Conservation (phyloP, 2,113 vertebrate genomes). For the Phyllostomus discolor region DNA sequence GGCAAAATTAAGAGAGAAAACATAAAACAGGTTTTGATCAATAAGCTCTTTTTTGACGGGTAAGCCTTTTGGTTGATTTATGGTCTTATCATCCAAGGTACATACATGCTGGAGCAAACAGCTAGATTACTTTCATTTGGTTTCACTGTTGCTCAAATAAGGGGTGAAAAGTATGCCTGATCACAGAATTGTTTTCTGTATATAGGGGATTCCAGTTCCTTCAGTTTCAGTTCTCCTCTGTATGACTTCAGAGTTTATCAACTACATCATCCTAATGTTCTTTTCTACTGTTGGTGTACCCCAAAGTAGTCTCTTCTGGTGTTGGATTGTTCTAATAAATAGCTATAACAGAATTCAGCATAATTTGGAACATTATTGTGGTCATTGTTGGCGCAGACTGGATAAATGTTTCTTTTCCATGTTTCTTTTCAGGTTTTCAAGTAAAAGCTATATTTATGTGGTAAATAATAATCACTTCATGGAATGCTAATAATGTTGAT, state of each 20-base stretch:
- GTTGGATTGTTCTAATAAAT: not conserved
- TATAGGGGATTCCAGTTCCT: not conserved
- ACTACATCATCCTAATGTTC: not conserved
- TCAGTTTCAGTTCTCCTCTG: not conserved
- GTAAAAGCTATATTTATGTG: not conserved
- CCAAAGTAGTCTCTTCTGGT: not conserved
- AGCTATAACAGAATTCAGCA: not conserved
- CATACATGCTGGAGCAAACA: not conserved
- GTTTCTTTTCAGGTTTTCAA: slow-evolving; percentile 14
- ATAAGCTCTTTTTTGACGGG: not conserved
- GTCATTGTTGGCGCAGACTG: not conserved
- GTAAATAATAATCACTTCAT: not conserved
- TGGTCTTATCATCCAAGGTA: not conserved
- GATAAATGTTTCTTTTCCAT: not conserved
- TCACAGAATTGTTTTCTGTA: not conserved
- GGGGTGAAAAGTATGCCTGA: not conserved
- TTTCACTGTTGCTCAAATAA: not conserved
- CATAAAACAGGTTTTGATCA: not conserved
- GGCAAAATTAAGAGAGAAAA: not conserved
- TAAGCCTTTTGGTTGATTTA: not conserved
- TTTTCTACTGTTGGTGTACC: not conserved
- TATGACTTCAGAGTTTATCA: not conserved
- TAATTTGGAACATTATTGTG: not conserved
- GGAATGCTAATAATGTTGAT: not conserved
- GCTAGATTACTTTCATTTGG: not conserved